Percentiles rank a stretch among this genome's conserved stretches.
phyloP scores from a whole-genome alignment of 2,113 vertebrate genomes.

The Fulica atra region DNA sequence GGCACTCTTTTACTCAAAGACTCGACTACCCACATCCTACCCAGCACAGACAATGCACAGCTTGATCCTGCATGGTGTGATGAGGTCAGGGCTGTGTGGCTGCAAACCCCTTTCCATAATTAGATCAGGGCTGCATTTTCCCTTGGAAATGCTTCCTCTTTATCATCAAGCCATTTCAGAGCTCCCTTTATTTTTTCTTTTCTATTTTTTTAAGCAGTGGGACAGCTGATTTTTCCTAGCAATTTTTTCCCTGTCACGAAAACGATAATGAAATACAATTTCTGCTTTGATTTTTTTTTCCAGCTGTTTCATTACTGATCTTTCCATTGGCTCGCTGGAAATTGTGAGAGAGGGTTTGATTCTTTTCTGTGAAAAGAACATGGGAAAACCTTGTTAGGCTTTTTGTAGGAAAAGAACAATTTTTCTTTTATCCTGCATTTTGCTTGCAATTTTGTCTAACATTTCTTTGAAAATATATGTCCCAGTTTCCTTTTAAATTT shows the following conservation, averaged over 20 bases:
- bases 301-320: conserved; percentile 10
- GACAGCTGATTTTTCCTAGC: conserved; percentile 2
- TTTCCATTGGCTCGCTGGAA: conserved; percentile 28
- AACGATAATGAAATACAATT: conserved; percentile 24
- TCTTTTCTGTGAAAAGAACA: conserved; percentile 22
- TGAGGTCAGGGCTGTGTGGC: background rate
- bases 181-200: background rate
- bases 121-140: conserved; percentile 29
- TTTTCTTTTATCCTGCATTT: conserved; percentile 29
- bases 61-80: background rate
- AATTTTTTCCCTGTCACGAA: background rate
- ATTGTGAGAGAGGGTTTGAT: conserved; percentile 21
- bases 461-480: conserved; percentile 14
- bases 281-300: conserved; percentile 6
- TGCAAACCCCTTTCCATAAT: background rate
- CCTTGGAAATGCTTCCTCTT: background rate
- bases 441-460: conserved; percentile 18
- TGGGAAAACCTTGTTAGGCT: background rate
- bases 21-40: background rate
- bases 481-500: conserved; percentile 21
- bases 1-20: background rate
- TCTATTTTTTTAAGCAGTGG: background rate
- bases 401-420: conserved; percentile 8
- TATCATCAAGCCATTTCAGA: background rate
- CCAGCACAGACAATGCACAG: background rate